Evolutionary conservation across 2,113 vertebrate species (phyloP).

Genomic region (Melanerpes formicivorus): DNA sequence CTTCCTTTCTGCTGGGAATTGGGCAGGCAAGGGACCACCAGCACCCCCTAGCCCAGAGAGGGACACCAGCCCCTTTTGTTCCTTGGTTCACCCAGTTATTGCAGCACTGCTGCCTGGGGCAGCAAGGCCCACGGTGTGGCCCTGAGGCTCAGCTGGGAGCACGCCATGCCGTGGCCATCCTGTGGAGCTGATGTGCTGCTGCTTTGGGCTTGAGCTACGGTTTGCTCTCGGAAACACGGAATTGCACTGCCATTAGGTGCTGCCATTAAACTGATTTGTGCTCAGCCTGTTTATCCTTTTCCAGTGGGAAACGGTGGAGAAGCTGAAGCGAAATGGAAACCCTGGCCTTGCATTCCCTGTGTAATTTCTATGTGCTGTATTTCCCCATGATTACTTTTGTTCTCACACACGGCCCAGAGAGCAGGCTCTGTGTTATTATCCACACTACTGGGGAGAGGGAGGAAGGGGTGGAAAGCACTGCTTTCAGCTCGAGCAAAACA

Average conservation of each 20-base stretch:
- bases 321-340: constrained; percentile 25
- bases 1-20: neutral
- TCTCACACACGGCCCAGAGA: neutral
- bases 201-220: neutral
- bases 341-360: neutral
- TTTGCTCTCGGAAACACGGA: neutral
- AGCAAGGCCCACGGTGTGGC: neutral
- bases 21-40: neutral
- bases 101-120: neutral
- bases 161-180: accelerated
- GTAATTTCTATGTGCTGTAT: neutral
- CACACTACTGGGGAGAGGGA: neutral
- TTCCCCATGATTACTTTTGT: constrained; percentile 54
- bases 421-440: constrained; percentile 16
- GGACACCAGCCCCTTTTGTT: neutral
- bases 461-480: neutral
- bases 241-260: constrained; percentile 17
- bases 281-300: constrained; percentile 42
- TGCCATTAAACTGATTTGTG: constrained; percentile 55
- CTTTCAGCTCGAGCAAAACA: neutral
- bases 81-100: accelerated
- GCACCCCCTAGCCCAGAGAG: neutral
- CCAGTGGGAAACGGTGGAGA: neutral
- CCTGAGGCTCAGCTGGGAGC: neutral
- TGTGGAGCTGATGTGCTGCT: neutral